Evolutionary conservation across 2,888 invertebrate species (phyloP), one percentile per base, ranked within the genome.

Genomic region (Brachypalpus laphriformis): DNA sequence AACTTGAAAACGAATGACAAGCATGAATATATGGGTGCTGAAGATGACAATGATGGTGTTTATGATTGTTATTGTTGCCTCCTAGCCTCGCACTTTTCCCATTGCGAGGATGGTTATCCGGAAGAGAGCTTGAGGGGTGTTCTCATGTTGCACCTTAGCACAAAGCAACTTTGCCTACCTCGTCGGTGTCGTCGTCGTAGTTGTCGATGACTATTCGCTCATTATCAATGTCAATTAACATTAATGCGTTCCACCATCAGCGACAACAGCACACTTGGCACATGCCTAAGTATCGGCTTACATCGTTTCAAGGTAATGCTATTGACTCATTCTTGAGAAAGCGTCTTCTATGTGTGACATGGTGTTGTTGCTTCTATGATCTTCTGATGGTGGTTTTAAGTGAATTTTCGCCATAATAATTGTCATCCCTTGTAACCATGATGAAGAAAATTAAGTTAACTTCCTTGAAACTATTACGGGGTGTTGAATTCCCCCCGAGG

Each of bases 211-310:
- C 75, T 78, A 76, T 85, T 81, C 81, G 75, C 81, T 85, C 81
- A 85, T 85, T 85, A 85, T 85, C 81, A 85, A 81, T 85, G 85
- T 81, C 85, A 85, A 76, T 85, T 85, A 74, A 74, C 66, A 83
- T 56, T 83, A 75, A 70, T 71, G 70, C 75, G 81, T 51, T 65
- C 66, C 47, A 42, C 54, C 70, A 57, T 74, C 70, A 80, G 42
- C 74, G 74, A 56, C 74, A 80, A 42, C 57, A 47, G 28, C 49
- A 78, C 18, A 65, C 63, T 76, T 71, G 66, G 45, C 68, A 65
- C 63, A 70, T 66, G 75, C 81, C 75, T 56, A 20, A 47, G 57
- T 81, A 81, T 85, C 81, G 70, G 59, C 59, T 85, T 85, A 85
- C 85, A 65, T 61, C 59, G 56, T 56, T 65, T 66, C 65, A 57